Conservation (phyloP, 2,797 vertebrate genomes). For the Diglossa cyanea region DNA sequence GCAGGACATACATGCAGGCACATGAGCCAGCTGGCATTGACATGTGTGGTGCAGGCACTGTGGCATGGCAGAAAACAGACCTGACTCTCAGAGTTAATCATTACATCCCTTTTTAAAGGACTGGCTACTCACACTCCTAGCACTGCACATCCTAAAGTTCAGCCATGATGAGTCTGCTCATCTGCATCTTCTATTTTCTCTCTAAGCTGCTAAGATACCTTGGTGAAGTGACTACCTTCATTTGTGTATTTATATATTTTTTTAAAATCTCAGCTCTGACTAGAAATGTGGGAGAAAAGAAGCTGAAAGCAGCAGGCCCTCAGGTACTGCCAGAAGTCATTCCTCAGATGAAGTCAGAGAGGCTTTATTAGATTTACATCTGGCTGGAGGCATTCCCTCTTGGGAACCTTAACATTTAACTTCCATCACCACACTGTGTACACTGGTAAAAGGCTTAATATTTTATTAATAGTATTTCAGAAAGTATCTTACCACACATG, state of each 20-base stretch:
- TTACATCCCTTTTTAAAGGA: not conserved
- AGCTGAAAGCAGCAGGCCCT: not conserved
- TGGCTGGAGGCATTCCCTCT: not conserved
- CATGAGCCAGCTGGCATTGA: not conserved
- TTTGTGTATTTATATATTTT: not conserved
- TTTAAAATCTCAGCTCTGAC: not conserved
- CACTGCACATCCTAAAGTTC: not conserved
- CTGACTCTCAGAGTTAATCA: not conserved
- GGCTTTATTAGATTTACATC: not conserved
- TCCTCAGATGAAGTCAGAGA: not conserved
- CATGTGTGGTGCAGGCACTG: not conserved
- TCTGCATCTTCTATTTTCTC: not conserved
- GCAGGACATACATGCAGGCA: not conserved
- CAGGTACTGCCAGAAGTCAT: not conserved
- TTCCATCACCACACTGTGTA: not conserved
- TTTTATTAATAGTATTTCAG: not conserved
- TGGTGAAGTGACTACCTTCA: not conserved
- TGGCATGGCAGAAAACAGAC: not conserved
- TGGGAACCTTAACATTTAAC: not conserved
- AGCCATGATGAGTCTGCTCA: not conserved
- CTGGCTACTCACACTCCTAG: not conserved
- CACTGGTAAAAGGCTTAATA: not conserved
- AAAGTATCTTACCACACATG: not conserved
- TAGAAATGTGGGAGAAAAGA: not conserved
- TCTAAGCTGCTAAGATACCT: not conserved